A percentile compares a stretch with the other conserved stretches of the same genome.
Conservation (phyloP, 1,140 invertebrate species). For the Aethina tumida region DNA sequence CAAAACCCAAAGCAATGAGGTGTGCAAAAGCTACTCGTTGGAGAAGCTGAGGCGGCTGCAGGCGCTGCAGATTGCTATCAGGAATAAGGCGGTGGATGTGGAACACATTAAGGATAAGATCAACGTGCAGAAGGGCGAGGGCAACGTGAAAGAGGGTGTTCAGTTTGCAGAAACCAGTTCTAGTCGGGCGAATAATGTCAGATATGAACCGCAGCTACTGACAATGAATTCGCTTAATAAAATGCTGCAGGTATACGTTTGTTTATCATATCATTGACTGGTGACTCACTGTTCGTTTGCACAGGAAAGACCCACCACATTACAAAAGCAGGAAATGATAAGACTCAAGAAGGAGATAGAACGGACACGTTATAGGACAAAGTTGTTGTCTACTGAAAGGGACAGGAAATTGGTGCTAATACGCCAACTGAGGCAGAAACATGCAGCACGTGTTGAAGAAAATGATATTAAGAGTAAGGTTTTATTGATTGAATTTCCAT, state of each 20-base stretch:
- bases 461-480: conserved; percentile 34
- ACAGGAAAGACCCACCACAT: conserved; percentile 38
- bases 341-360: conserved; percentile 46
- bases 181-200: conserved; percentile 2
- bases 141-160: conserved; percentile 5
- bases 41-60: conserved; percentile 54
- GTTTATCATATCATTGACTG: too few relatives aligned
- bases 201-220: conserved; percentile 34
- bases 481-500: too few relatives aligned
- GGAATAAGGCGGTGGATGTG: conserved; percentile 44
- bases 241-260: conserved; percentile 42
- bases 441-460: conserved; percentile 26
- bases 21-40: conserved; percentile 64
- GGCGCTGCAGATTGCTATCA: conserved; percentile 46
- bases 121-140: conserved; percentile 11
- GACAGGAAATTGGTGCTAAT: conserved; percentile 43
- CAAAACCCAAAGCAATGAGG: conserved; percentile 45
- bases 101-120: conserved; percentile 44
- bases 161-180: conserved; percentile 3
- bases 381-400: conserved; percentile 46
- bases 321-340: conserved; percentile 40
- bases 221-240: conserved; percentile 42
- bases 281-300: conserved; percentile 10
- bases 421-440: conserved; percentile 37
- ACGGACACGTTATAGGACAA: conserved; percentile 44